Evolutionary conservation across 2,888 invertebrate species (phyloP).

Genomic region (Acanthococcus lagerstroemiae): DNA sequence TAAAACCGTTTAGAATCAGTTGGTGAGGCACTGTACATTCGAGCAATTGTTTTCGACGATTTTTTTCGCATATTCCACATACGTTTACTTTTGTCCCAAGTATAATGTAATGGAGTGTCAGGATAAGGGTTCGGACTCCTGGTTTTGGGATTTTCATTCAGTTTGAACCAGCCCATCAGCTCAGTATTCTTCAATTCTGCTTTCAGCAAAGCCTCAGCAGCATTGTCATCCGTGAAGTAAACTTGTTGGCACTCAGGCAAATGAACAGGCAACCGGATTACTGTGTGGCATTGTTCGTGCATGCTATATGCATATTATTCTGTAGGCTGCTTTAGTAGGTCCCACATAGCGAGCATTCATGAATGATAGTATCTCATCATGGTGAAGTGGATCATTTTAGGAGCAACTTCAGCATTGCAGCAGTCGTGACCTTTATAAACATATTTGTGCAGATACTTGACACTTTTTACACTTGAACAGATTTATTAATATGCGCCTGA

Average conservation of each 20-base stretch:
- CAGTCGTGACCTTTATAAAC: constrained; percentile 31
- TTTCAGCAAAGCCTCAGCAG: constrained; percentile 8
- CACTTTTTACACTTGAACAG: constrained; percentile 24
- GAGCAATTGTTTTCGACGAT: constrained; percentile 2
- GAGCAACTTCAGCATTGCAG: not conserved
- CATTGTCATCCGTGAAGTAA: constrained; percentile 17
- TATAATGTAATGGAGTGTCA: constrained; percentile 16
- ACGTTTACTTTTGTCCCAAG: constrained; percentile 13
- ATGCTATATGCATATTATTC: constrained; percentile 38
- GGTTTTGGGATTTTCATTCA: constrained; percentile 33
- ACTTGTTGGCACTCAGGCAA: constrained; percentile 36
- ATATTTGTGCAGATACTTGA: constrained; percentile 32
- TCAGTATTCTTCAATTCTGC: constrained; percentile 13
- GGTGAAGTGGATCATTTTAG: not conserved
- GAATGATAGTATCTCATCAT: not conserved
- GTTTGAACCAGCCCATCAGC: constrained; percentile 33
- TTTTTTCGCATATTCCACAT: not conserved
- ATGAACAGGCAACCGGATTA: constrained; percentile 40
- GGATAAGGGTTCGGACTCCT: constrained; percentile 24
- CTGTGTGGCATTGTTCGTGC: constrained; percentile 38
- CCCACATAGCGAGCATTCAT: constrained; percentile 40
- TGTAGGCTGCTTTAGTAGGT: constrained; percentile 41
- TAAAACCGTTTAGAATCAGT: constrained; percentile 27
- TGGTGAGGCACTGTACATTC: constrained; percentile 32
- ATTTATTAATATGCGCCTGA: constrained; percentile 26